A percentile compares a stretch with the other conserved stretches of the same genome.
Conservation (phyloP, 2,113 vertebrate genomes). For the Bathybates hornii region DNA sequence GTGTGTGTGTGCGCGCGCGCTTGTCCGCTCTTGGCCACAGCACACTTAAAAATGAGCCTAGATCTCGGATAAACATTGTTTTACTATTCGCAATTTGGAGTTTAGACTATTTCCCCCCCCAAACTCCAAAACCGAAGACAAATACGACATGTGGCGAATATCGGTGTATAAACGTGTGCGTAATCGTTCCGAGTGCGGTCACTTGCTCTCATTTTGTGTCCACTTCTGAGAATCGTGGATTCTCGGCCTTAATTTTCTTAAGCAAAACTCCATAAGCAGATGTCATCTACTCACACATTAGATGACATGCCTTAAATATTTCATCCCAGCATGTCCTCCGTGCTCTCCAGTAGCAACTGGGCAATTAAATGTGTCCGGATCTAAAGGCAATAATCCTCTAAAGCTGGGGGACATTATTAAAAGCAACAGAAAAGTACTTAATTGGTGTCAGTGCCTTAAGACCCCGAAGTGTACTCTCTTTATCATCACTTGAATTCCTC, state of each 20-base stretch:
- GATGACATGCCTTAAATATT: constrained; percentile 25
- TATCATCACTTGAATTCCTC: constrained; percentile 35
- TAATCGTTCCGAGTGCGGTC: background rate
- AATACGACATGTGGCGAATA: background rate
- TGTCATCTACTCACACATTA: background rate
- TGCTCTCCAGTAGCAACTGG: background rate
- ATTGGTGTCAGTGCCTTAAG: constrained; percentile 55
- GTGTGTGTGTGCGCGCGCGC: background rate
- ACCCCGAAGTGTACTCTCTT: background rate
- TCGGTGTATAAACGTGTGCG: background rate
- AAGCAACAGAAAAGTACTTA: constrained; percentile 63
- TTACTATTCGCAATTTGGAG: background rate
- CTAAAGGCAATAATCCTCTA: background rate
- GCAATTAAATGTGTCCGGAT: background rate
- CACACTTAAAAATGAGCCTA: background rate
- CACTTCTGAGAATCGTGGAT: background rate
- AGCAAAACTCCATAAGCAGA: constrained; percentile 3
- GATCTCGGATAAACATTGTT: background rate
- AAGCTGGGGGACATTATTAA: background rate
- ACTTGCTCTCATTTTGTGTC: background rate
- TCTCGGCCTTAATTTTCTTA: background rate
- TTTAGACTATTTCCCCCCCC: rapidly evolving
- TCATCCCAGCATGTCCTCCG: background rate
- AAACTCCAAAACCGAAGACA: background rate
- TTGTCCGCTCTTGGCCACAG: background rate